Evolutionary conservation across 2,797 vertebrate genomes (phyloP), one percentile per base, ranked within the genome.

Genomic region (Gambelia wislizenii): DNA sequence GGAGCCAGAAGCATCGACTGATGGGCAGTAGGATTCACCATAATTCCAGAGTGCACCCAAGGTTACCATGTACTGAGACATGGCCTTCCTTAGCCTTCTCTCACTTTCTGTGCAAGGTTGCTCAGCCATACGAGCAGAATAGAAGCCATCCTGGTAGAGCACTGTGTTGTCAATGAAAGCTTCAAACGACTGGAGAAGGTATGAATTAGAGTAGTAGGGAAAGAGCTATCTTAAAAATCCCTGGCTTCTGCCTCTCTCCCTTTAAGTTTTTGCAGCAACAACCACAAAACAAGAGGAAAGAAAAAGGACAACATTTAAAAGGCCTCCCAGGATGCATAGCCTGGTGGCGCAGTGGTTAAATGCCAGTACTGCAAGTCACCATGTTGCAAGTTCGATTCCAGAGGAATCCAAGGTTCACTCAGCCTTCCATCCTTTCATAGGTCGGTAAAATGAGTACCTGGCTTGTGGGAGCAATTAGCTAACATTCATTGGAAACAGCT

Each of bases 291-390:
- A 13, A 36, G 47, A 39, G 47, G 6, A 30, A 4, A 22, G 85
- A 14, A 44, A 89, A 39, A 7, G 0, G 18, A 54, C 12, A 67
- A 59, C 0, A 64, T 81, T 52, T 16, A 0, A 0, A 0, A 52
- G 30, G 2, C 18, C 25, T 0, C n/a, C 4, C 33, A 0, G 0
- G 70, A 49, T 83, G 22, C 64, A 39, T 0, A 82, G 33, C 20
- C 33, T 69, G 56, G n/a, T n/a, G n/a, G n/a, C n/a, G n/a, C n/a
- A n/a, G n/a, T n/a, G n/a, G n/a, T n/a, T n/a, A n/a, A n/a, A n/a
- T n/a, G n/a, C n/a, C n/a, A n/a, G n/a, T n/a, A n/a, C n/a, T n/a
- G n/a, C n/a, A n/a, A n/a, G n/a, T n/a, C n/a, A n/a, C n/a, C n/a
- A n/a, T n/a, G n/a, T n/a, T n/a, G n/a, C n/a, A n/a, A n/a, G n/a